Conservation (phyloP, 2,797 vertebrate species). For the Hemitrygon akajei region DNA sequence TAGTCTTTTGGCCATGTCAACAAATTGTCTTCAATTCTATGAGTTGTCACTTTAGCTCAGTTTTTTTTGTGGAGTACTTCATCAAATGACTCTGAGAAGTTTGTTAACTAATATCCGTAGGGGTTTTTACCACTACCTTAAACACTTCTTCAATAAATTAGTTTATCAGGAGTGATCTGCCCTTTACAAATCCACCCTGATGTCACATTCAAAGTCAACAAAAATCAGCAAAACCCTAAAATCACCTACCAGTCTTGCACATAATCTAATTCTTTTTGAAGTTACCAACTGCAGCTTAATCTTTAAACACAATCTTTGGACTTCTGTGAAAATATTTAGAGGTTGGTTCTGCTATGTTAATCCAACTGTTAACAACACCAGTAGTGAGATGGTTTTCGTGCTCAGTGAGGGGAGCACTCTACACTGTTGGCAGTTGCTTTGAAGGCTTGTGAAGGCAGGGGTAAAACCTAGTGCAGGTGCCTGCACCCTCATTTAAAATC, state of each 20-base stretch:
- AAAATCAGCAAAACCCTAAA: background rate
- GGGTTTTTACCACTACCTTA: no score
- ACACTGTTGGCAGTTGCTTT: background rate
- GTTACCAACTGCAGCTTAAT: background rate
- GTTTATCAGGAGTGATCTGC: no score
- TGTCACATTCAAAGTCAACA: no score
- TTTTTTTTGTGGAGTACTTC: no score
- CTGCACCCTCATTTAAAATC: background rate
- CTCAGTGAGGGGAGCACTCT: background rate
- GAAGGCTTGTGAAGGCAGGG: background rate
- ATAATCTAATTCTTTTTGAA: background rate
- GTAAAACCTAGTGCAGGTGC: background rate
- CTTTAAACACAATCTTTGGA: background rate
- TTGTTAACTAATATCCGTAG: no score
- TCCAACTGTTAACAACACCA: background rate
- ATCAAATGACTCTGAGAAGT: no score
- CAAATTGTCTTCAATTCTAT: no score
- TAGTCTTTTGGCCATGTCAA: no score
- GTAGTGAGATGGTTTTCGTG: background rate
- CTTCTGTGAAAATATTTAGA: background rate
- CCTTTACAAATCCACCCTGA: no score
- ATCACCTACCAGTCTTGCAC: background rate
- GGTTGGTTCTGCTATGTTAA: background rate
- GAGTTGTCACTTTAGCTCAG: no score
- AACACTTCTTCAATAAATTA: no score